Evolutionary conservation across 1,140 invertebrate species (phyloP).

Genomic region (Calephelis virginiensis): DNA sequence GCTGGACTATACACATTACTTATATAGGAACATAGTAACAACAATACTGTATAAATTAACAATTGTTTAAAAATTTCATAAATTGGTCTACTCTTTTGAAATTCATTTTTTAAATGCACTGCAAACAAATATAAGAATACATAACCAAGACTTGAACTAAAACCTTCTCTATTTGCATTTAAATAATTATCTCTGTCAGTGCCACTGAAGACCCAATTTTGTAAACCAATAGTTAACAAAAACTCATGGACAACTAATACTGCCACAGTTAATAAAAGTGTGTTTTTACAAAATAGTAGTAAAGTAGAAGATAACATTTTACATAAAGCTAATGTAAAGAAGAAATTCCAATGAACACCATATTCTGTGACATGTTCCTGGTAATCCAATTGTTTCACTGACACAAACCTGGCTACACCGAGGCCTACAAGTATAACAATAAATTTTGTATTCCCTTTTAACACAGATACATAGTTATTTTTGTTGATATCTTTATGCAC

Average conservation of each 20-base stretch:
- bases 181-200: constrained; percentile 81
- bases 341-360: constrained; percentile 98
- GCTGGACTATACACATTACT: constrained; percentile 75
- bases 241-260: constrained; percentile 85
- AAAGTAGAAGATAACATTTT: constrained; percentile 85
- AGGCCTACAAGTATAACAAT: constrained; percentile 81
- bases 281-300: constrained; percentile 70
- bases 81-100: constrained; percentile 66
- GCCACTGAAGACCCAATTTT: constrained; percentile 86
- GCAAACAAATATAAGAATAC: constrained; percentile 89
- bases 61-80: constrained; percentile 43
- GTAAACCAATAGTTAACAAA: constrained; percentile 81
- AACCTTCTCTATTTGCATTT: constrained; percentile 93
- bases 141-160: constrained; percentile 91
- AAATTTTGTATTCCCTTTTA: constrained; percentile 49
- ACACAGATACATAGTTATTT: constrained; percentile 49
- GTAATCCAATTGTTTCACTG: constrained; percentile 86
- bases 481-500: constrained; percentile 78
- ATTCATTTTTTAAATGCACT: constrained; percentile 82
- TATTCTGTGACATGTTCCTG: constrained; percentile 94
- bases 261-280: constrained; percentile 75
- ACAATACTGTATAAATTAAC: constrained; percentile 61
- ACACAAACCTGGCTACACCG: constrained; percentile 84
- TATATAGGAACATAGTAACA: constrained; percentile 75
- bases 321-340: constrained; percentile 92